Base-by-base conservation (phyloP, 2,797 vertebrate species). In the Trematomus bernacchii region DNA sequence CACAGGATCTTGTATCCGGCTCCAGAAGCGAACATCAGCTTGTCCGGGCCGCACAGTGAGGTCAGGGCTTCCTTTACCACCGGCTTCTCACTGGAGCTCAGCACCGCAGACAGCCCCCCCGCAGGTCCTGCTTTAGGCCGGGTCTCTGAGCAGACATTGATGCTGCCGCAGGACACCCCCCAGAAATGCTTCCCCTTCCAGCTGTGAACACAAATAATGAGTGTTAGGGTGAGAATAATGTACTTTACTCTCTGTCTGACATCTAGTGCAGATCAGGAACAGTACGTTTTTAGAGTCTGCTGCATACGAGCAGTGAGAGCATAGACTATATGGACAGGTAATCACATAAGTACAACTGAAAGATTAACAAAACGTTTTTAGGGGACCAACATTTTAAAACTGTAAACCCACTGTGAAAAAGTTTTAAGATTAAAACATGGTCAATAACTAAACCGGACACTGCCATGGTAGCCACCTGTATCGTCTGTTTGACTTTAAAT, bases 1-100 rank as follows among this genome's bases (percentile, higher is more conserved):
- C 97, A 97, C 40, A 97, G 93, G 86, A 96, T 93, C 91, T 97
- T 97, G 90, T 96, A 97, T 10, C 96, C 97, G 0, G 96, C 97
- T 19, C 97, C 97, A 0, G 97, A 96, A 0, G 95, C 96, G 1
- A 91, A 95, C 71, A 91, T 91, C 47, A 97, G 71, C 60, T 85
- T 75, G 7, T 91, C 88, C 0, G 91, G 82, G 11, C 89, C 77
- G 44, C 96, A 96, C 10, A 96, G 84, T 0, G 80, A 77, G 0
- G 82, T 69, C 75, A 97, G 55, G 0, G 95, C 93, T 0, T 91
- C 89, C 71, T 95, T 96, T 46, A 97, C 85, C 1, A 80, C 60
- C 44, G 83, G 87, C 70, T 95, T 95, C 84, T 97, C 96, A 0
- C 94, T 96, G 60, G 94, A 95, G 73, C 97, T 98, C 72, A 97